Evolutionary conservation across 2,888 invertebrate species (phyloP).

Genomic region (Acronicta alni): DNA sequence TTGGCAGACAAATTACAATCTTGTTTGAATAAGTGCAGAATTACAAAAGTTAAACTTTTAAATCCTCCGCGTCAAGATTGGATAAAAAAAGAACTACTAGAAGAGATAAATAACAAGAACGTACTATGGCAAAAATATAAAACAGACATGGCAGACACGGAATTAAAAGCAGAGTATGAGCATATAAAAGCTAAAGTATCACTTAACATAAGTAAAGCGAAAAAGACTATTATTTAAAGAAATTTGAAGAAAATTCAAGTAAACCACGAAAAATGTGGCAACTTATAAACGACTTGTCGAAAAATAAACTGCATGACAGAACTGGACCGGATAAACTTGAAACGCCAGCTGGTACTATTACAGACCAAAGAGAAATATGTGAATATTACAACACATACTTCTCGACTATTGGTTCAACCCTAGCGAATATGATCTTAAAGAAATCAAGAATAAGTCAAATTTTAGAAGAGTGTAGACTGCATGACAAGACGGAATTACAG

Average conservation of each 20-base stretch:
- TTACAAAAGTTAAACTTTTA: neutral
- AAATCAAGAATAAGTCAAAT: neutral
- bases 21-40: slow-evolving; percentile 1
- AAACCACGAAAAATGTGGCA: slow-evolving; percentile 11
- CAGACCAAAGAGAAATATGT: slow-evolving; percentile 2
- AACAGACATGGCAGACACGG: neutral
- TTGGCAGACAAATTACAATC: neutral
- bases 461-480: neutral
- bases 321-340: slow-evolving; percentile 2
- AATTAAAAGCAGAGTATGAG: neutral
- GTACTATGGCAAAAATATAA: neutral
- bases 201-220: neutral
- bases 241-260: slow-evolving; percentile 10
- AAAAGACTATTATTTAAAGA: slow-evolving; percentile 1
- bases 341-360: slow-evolving; percentile 2
- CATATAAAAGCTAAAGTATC: slow-evolving; percentile 1
- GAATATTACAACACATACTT: slow-evolving; percentile 2
- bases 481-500: neutral
- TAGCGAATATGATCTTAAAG: neutral
- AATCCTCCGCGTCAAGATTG: slow-evolving; percentile 1
- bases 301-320: slow-evolving; percentile 3
- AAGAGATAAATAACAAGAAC: slow-evolving; percentile 1
- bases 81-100: neutral
- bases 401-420: neutral
- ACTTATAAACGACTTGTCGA: slow-evolving; percentile 10